These are phyloP conservation scores for Venturia canescens DNA, from an alignment of 1,140 invertebrate species.

Conservation along the genomic window DNA sequence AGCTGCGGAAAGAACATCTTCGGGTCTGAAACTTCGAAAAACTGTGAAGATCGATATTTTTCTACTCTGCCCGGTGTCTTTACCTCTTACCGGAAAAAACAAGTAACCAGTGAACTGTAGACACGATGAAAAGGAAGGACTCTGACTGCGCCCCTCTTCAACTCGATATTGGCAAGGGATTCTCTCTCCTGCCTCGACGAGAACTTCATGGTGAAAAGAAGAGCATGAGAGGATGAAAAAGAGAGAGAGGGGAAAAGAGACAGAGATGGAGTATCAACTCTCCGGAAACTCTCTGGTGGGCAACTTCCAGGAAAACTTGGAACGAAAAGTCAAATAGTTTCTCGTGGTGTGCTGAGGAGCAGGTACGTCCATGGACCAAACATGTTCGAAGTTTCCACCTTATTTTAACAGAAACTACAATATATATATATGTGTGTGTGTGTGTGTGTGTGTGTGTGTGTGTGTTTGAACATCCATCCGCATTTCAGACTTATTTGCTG, in stretches of 20 bases:
- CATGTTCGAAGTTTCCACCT: not conserved
- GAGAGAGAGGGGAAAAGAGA: not conserved
- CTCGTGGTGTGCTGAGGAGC: not conserved
- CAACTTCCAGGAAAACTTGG: not conserved
- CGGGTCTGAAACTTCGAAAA: not conserved
- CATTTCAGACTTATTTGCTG: not conserved
- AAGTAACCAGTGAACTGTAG: constrained; percentile 11
- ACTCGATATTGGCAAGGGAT: constrained; percentile 13
- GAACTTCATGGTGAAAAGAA: not conserved
- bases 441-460: not conserved
- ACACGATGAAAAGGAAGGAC: constrained; percentile 6
- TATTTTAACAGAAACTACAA: not conserved
- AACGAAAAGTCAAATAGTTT: constrained; percentile 32
- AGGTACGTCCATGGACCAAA: not conserved
- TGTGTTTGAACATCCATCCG: not conserved
- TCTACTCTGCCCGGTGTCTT: not conserved
- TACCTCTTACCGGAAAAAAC: not conserved
- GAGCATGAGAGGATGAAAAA: not conserved
- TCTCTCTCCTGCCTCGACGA: constrained; percentile 1
- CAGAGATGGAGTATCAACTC: not conserved
- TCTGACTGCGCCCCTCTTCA: constrained; percentile 12
- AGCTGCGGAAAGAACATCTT: no score
- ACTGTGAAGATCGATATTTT: not conserved
- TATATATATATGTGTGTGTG: constrained; percentile 3
- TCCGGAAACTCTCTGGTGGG: constrained; percentile 6